Evolutionary conservation across 2,797 vertebrate genomes (phyloP).

Genomic region (Momotus momota): DNA sequence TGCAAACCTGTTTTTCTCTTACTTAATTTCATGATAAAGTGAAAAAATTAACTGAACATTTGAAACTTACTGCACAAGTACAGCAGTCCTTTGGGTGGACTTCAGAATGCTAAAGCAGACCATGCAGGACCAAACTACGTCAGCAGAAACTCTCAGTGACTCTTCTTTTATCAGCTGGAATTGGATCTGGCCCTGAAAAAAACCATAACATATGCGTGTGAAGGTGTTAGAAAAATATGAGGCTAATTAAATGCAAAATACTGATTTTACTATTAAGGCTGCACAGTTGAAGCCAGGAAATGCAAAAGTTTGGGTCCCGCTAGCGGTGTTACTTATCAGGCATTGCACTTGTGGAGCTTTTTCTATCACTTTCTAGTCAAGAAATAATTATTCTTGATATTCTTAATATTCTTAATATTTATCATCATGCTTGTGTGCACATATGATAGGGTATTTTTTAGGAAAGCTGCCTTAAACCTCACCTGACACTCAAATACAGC

Average conservation of each 20-base stretch:
- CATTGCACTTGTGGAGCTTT: background rate
- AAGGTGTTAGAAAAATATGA: background rate
- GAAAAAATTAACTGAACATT: background rate
- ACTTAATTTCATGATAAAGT: background rate
- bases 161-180: background rate
- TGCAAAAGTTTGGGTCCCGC: slow-evolving; percentile 56
- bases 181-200: background rate
- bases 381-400: background rate
- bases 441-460: background rate
- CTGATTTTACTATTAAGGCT: background rate
- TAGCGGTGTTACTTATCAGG: background rate
- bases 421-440: background rate
- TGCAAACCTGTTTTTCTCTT: background rate
- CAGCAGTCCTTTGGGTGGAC: background rate
- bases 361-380: background rate
- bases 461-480: background rate
- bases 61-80: slow-evolving; percentile 6
- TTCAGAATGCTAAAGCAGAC: background rate
- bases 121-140: background rate
- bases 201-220: background rate
- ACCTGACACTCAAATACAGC: background rate
- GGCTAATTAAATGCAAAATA: background rate
- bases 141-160: background rate
- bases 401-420: background rate
- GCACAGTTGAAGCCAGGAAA: slow-evolving; percentile 22